Evolutionary conservation across 2,113 vertebrate species (phyloP).

Genomic region (Balaeniceps rex): DNA sequence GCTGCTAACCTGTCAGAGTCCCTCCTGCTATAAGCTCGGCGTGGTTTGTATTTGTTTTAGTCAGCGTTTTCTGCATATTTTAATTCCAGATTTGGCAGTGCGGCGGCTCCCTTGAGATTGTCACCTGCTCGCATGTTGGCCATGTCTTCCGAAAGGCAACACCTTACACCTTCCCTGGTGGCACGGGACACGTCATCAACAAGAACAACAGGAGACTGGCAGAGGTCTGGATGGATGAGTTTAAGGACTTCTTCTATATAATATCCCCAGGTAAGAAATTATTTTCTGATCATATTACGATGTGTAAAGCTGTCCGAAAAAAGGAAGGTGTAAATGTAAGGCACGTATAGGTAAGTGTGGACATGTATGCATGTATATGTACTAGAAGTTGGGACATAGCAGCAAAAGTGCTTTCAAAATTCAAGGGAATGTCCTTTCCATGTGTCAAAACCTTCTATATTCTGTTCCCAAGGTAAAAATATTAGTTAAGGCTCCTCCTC

Average conservation of each 20-base stretch:
- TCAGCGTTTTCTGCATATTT: rapidly evolving
- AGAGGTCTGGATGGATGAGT: slow-evolving; percentile 99
- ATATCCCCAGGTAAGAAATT: slow-evolving; percentile 89
- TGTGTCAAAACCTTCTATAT: not conserved
- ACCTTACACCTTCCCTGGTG: slow-evolving; percentile 95
- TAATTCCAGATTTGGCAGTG: slow-evolving; percentile 92
- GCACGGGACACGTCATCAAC: slow-evolving; percentile 98
- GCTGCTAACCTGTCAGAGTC: not conserved
- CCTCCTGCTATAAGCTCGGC: not conserved
- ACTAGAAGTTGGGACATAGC: not conserved
- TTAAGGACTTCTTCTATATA: slow-evolving; percentile 99
- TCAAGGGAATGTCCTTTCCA: not conserved
- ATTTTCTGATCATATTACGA: not conserved
- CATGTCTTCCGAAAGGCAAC: slow-evolving; percentile 98
- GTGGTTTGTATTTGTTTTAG: rapidly evolving
- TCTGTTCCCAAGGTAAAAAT: not conserved
- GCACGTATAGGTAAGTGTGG: not conserved
- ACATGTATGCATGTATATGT: rapidly evolving
- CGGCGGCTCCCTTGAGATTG: slow-evolving; percentile 92
- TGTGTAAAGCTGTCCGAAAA: rapidly evolving
- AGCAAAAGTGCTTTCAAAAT: not conserved
- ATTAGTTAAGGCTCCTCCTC: not conserved
- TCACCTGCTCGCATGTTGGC: slow-evolving; percentile 96
- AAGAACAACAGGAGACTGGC: slow-evolving; percentile 96
- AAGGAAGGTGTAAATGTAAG: not conserved